Conservation (phyloP, 2,113 vertebrate species). For the Charina bottae region DNA sequence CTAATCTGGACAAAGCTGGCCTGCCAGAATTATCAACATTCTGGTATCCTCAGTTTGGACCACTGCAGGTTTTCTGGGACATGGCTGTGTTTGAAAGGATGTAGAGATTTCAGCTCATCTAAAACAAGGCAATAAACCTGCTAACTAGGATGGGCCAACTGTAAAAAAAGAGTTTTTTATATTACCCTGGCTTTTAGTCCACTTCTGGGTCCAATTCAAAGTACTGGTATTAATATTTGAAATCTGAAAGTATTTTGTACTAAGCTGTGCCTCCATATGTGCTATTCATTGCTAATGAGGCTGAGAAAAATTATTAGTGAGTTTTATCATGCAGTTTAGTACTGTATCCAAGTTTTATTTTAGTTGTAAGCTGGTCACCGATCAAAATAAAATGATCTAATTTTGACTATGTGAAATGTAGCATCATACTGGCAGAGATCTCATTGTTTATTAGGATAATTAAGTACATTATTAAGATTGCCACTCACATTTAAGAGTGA, state of each 20-base stretch:
- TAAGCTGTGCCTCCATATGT: background rate
- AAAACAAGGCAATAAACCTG: background rate
- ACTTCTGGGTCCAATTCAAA: background rate
- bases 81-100: background rate
- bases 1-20: background rate
- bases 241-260: background rate
- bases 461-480: background rate
- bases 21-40: background rate
- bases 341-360: background rate
- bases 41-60: background rate
- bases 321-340: background rate
- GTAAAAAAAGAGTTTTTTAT: background rate
- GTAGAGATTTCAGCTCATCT: background rate
- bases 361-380: background rate
- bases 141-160: background rate
- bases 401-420: background rate
- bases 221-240: background rate
- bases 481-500: background rate
- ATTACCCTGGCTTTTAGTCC: background rate
- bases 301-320: background rate
- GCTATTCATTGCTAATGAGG: background rate
- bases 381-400: too few species aligned
- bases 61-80: background rate
- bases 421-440: background rate
- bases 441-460: background rate